These are phyloP conservation scores for Isoperla grammatica DNA, from an alignment of 2,888 invertebrate species.

Conservation along the genomic window DNA sequence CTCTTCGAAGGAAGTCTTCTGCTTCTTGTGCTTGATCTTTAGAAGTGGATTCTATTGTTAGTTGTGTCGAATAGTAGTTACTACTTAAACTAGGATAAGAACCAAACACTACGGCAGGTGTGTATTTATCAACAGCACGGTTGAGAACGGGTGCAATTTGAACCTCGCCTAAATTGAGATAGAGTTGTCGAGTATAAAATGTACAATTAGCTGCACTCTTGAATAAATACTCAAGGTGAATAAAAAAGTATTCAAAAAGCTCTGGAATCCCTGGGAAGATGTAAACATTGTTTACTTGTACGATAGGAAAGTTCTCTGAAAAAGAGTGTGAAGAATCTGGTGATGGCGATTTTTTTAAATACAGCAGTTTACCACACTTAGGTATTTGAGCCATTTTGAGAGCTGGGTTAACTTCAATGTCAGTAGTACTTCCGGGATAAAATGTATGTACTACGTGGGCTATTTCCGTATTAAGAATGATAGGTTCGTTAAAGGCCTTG, in stretches of 20 bases:
- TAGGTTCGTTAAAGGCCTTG: conserved; percentile 40
- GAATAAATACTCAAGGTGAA: conserved; percentile 37
- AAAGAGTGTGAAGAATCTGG: conserved; percentile 36
- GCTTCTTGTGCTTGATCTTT: conserved; percentile 41
- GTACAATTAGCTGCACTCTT: conserved; percentile 35
- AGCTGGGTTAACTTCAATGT: conserved; percentile 35
- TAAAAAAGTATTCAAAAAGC: conserved; percentile 37
- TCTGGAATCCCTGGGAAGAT: conserved; percentile 58
- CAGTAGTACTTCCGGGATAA: conserved; percentile 31
- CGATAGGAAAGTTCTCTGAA: conserved; percentile 37
- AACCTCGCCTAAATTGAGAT: conserved; percentile 38
- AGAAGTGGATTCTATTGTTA: conserved; percentile 48
- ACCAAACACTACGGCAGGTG: conserved; percentile 49
- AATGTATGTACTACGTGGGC: conserved; percentile 35
- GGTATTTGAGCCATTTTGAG: conserved; percentile 40
- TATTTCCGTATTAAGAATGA: conserved; percentile 39
- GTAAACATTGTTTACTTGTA: conserved; percentile 50
- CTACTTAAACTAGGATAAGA: conserved; percentile 51
- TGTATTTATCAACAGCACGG: conserved; percentile 45
- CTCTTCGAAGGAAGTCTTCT: conserved; percentile 38
- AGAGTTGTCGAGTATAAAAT: conserved; percentile 38
- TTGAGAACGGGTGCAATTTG: conserved; percentile 42
- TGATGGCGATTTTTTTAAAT: too few species aligned
- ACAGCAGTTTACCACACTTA: conserved; percentile 44
- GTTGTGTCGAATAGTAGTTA: conserved; percentile 48